phyloP scores from a whole-genome alignment of 1,140 invertebrate species.

The Drosophila nasuta region DNA sequence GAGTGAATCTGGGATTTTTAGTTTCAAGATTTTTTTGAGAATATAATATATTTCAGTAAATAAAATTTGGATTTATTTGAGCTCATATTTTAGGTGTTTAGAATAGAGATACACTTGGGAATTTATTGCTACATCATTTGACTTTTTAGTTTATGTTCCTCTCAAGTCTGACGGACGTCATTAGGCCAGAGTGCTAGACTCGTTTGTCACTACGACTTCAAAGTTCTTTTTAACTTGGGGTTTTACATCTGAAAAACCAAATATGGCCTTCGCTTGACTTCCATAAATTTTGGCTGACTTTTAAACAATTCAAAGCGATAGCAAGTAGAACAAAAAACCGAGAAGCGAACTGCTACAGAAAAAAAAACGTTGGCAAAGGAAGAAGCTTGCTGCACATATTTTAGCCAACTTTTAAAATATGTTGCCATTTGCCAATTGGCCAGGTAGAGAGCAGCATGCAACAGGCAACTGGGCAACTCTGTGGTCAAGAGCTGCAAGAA shows the following conservation, averaged over 20 bases:
- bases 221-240: constrained; percentile 8
- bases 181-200: constrained; percentile 19
- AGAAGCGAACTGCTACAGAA: background rate
- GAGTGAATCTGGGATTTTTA: no score
- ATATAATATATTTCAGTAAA: no score
- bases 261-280: constrained; percentile 22
- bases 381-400: constrained; percentile 63
- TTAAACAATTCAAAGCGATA: constrained; percentile 15
- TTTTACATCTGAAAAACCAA: constrained; percentile 6
- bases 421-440: constrained; percentile 48
- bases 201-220: background rate
- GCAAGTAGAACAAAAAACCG: no score
- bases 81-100: no score
- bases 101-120: no score
- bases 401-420: constrained; percentile 69
- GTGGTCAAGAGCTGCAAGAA: no score
- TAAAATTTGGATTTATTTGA: no score
- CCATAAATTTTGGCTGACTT: constrained; percentile 66
- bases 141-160: background rate
- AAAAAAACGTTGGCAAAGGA: constrained; percentile 9
- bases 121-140: background rate
- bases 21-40: no score
- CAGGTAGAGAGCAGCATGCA: constrained; percentile 33
- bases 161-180: constrained; percentile 1
- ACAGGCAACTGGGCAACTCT: constrained; percentile 36